These are phyloP conservation scores for Meleagris gallopavo DNA, from an alignment of 2,113 vertebrate species.

Conservation along the genomic window DNA sequence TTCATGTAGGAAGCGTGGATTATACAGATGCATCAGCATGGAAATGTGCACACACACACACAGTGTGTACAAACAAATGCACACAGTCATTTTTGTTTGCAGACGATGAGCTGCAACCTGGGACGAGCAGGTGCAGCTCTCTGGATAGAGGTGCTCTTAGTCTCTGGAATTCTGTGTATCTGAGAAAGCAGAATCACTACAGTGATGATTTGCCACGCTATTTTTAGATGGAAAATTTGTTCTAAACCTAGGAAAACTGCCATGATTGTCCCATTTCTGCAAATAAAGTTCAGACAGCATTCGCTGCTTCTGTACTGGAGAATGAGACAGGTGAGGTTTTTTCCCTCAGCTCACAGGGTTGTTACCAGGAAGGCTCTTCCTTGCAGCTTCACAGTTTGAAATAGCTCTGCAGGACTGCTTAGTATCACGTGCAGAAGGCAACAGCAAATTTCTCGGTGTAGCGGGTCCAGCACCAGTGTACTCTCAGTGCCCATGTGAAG, in stretches of 20 bases:
- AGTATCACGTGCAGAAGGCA: background rate
- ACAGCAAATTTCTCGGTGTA: background rate
- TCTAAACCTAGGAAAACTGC: background rate
- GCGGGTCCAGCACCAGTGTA: background rate
- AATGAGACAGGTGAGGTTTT: background rate
- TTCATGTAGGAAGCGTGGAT: conserved; percentile 22
- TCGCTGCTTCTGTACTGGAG: background rate
- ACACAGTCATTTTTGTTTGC: background rate
- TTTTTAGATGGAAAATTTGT: conserved; percentile 1
- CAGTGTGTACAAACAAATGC: background rate
- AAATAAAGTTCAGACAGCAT: background rate
- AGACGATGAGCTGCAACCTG: background rate
- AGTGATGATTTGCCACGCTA: background rate
- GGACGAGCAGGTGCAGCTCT: background rate
- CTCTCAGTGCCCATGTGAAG: background rate
- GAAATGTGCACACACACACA: background rate
- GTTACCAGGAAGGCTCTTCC: background rate
- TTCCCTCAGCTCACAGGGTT: background rate
- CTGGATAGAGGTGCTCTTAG: background rate
- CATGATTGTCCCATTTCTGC: background rate
- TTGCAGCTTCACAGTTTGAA: background rate
- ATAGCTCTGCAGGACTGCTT: background rate
- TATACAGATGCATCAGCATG: background rate
- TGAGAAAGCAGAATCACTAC: background rate
- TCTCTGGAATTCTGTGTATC: background rate